phyloP scores from a whole-genome alignment of 2,797 vertebrate genomes.

The Girardinus metallicus region DNA sequence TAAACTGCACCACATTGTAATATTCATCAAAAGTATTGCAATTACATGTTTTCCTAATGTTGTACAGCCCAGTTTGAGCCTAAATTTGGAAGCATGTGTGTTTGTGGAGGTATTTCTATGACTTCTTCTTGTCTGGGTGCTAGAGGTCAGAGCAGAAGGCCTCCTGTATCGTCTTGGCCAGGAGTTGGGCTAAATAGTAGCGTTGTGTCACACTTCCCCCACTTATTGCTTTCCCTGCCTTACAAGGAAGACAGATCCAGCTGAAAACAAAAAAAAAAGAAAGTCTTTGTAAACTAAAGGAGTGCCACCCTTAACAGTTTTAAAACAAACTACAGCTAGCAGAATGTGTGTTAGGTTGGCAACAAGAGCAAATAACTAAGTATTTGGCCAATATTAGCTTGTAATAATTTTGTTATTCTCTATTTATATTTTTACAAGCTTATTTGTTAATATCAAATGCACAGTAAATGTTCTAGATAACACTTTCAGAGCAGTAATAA shows the following conservation, averaged over 20 bases:
- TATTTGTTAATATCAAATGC: neutral
- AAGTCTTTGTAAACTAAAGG: neutral
- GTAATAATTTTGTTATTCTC: neutral
- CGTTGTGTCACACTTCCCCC: neutral
- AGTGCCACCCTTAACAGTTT: neutral
- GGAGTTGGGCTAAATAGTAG: neutral
- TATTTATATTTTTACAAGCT: neutral
- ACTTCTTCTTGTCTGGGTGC: slow-evolving; percentile 27
- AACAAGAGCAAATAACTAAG: neutral
- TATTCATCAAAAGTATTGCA: neutral
- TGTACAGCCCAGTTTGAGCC: neutral
- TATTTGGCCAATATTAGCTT: neutral
- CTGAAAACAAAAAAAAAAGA: neutral
- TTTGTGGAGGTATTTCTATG: neutral
- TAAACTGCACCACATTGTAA: neutral
- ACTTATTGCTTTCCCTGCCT: neutral
- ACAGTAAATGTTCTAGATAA: neutral
- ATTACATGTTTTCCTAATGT: neutral
- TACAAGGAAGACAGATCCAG: neutral
- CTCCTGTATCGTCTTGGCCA: slow-evolving; percentile 44
- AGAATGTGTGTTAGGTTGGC: neutral
- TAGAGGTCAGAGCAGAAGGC: slow-evolving; percentile 49
- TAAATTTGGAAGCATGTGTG: neutral
- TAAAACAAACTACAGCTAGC: neutral
- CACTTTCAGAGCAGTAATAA: neutral